Evolutionary conservation across 2,113 vertebrate species (phyloP).

Genomic region (Symphodus melops): DNA sequence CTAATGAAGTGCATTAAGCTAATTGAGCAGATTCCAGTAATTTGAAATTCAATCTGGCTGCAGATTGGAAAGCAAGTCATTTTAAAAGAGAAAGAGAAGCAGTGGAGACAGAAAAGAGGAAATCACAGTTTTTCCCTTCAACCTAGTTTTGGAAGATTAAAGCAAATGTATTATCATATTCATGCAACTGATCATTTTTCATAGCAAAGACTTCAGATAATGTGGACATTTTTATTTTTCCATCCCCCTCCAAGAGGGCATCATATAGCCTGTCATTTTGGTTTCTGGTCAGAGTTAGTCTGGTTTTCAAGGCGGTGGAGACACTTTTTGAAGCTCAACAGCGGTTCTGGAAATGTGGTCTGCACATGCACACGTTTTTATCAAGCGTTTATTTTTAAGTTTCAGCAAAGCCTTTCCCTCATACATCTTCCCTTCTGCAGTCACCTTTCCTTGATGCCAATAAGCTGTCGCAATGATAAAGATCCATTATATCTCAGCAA

Average conservation of each 20-base stretch:
- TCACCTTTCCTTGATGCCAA: constrained; percentile 32
- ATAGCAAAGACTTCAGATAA: constrained; percentile 25
- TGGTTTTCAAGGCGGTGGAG: constrained; percentile 60
- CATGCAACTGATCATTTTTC: constrained; percentile 13
- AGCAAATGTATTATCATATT: constrained; percentile 21
- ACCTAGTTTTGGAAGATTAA: constrained; percentile 25
- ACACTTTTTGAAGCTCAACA: constrained; percentile 62
- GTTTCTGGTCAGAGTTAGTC: constrained; percentile 60
- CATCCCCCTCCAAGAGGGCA: constrained; percentile 50
- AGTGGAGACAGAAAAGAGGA: not conserved
- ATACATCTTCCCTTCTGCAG: constrained; percentile 12
- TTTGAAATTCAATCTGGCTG: constrained; percentile 48
- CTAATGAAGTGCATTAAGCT: constrained; percentile 69
- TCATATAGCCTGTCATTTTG: constrained; percentile 74
- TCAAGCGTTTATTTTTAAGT: constrained; percentile 40
- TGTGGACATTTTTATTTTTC: constrained; percentile 54
- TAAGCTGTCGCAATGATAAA: constrained; percentile 62
- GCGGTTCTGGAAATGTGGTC: constrained; percentile 75
- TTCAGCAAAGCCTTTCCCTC: constrained; percentile 4
- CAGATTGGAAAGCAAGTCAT: constrained; percentile 48
- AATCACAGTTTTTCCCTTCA: not conserved
- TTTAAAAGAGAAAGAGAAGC: constrained; percentile 10
- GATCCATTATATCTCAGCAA: constrained; percentile 53
- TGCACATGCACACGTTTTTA: constrained; percentile 41
- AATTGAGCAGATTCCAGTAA: constrained; percentile 62